A percentile compares a stretch with the other conserved stretches of the same genome.
Evolutionary conservation across 2,113 vertebrate genomes (phyloP).

Genomic region (Crotalus viridis): DNA sequence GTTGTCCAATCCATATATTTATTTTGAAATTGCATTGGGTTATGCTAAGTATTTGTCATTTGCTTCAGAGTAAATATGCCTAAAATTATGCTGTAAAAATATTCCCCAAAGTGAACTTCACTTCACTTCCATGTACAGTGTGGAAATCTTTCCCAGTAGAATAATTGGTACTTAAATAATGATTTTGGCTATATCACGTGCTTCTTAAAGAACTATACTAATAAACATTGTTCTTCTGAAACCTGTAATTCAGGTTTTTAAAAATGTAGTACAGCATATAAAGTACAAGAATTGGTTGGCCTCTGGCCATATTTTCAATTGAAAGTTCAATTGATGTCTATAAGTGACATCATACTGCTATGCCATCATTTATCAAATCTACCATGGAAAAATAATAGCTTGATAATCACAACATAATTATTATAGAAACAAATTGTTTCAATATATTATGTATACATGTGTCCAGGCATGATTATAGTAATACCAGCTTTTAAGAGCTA

Average conservation of each 20-base stretch:
- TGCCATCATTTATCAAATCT: conserved; percentile 64
- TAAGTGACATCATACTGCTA: conserved; percentile 57
- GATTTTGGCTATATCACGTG: neutral
- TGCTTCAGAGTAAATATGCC: neutral
- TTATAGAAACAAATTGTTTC: conserved; percentile 67
- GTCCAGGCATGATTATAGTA: conserved; percentile 66
- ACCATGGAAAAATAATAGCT: conserved; percentile 66
- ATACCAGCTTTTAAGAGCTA: conserved; percentile 66
- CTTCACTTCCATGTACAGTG: neutral
- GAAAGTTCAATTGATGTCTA: conserved; percentile 53
- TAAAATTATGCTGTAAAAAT: neutral
- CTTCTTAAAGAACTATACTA: neutral
- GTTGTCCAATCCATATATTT: neutral
- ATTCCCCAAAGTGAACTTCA: neutral
- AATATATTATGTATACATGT: conserved; percentile 68
- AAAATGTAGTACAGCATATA: conserved; percentile 27
- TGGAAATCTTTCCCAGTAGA: neutral
- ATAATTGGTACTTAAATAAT: neutral
- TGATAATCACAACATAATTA: conserved; percentile 71
- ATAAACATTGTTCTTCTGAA: conserved; percentile 28
- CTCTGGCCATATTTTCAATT: conserved; percentile 60
- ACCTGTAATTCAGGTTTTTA: conserved; percentile 12
- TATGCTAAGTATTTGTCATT: neutral
- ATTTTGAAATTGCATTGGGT: neutral
- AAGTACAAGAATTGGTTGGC: conserved; percentile 53